Base-by-base conservation (phyloP, 2,888 invertebrate species). In the Thecophora atra region DNA sequence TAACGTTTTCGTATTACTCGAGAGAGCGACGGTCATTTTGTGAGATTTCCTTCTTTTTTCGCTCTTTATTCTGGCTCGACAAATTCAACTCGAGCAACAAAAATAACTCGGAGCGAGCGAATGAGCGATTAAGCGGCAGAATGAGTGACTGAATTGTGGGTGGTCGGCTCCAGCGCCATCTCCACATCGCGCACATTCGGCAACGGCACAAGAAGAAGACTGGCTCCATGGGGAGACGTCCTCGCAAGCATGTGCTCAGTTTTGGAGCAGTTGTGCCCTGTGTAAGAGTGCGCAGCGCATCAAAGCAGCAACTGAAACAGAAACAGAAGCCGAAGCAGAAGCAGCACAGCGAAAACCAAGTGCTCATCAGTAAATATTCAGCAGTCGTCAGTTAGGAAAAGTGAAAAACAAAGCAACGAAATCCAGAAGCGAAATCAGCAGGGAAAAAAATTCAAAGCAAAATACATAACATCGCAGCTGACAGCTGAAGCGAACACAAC, bases 181-280 rank as follows among this genome's bases (percentile, higher is more conserved):
- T 11, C 17, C 13, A 30, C 37, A 63, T 15, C 17, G 30, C 47
- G 30, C 68, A 58, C 42, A 42, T n/a, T 26, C 30, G 26, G 42
- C 37, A 21, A 24, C 13, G 28, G 58, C 24, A 58, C 15, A 21
- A 28, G 28, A 28, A 28, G 58, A 15, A 26, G 58, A 24, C 3
- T 13, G 58, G 58, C 70, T 70, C 37, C 54, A 37, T 70, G 51
- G 63, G 63, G 62, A 70, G 63, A 67, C 70, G 26, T 37, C n/a
- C 70, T 63, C 63, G 62, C 21, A 26, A 63, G 51, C 70, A 62
- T 70, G 63, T 70, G 65, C 75, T 82, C 82, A 83, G 84, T 84
- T 83, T 82, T 81, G 84, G 83, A 83, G 84, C 82, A 82, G 82
- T 84, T 81, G 85, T 83, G 81, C 81, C 83, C 81, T 83, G 83